Conservation (phyloP, 2,888 invertebrate species). For the Rambutsinella grinnellia region DNA sequence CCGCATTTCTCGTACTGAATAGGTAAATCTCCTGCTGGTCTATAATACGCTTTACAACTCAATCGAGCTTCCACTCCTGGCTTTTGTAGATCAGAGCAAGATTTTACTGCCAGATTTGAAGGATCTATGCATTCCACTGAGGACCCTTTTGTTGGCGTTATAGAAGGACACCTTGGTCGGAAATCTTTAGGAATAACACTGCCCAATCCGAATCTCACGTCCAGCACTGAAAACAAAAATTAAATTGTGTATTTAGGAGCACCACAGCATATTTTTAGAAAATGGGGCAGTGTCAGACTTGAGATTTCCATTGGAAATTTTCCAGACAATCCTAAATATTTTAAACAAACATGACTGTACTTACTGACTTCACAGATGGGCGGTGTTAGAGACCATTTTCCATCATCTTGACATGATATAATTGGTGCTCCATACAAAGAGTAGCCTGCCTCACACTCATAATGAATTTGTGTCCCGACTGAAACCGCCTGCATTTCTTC, state of each 20-base stretch:
- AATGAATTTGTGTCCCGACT: conserved; percentile 55
- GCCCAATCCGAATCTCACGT: conserved; percentile 60
- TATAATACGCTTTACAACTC: conserved; percentile 61
- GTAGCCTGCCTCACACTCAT: conserved; percentile 61
- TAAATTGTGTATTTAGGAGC: too few relatives aligned
- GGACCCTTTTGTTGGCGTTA: conserved; percentile 56
- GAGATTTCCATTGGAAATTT: too few relatives aligned
- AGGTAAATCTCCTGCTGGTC: conserved; percentile 63
- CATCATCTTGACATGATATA: conserved; percentile 59
- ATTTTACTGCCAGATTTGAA: conserved; percentile 58
- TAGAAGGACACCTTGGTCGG: conserved; percentile 55
- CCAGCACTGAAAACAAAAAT: conserved; percentile 47
- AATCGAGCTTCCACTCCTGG: conserved; percentile 62
- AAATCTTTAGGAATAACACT: conserved; percentile 60
- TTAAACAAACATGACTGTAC: too few relatives aligned
- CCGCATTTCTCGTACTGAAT: conserved; percentile 65
- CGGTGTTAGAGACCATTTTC: conserved; percentile 61
- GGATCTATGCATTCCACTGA: conserved; percentile 64
- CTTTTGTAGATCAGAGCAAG: conserved; percentile 62
- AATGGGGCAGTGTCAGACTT: too few relatives aligned
- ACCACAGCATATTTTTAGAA: too few relatives aligned
- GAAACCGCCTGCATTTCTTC: conserved; percentile 39
- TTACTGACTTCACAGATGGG: conserved; percentile 65
- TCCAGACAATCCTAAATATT: too few relatives aligned
- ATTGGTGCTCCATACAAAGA: conserved; percentile 60